A percentile compares a stretch with the other conserved stretches of the same genome.
Evolutionary conservation across 2,797 vertebrate genomes (phyloP).

Genomic region (Chromobotia macracanthus): DNA sequence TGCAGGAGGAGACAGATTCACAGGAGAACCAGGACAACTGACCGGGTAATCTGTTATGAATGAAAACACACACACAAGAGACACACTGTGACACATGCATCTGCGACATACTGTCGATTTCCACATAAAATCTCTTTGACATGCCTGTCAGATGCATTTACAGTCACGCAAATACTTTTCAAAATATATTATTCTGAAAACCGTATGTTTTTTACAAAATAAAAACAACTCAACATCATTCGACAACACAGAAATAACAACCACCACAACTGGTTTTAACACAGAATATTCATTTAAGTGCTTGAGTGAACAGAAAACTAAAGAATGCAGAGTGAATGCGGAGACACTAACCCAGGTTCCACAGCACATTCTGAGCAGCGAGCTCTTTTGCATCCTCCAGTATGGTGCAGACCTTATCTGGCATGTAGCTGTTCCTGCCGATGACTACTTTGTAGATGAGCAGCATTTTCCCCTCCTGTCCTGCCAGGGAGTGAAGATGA

Average conservation of each 20-base stretch:
- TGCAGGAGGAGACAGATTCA: slow-evolving; percentile 62
- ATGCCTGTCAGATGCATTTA: too few relatives aligned
- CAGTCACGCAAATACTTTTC: too few relatives aligned
- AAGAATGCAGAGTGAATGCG: background rate
- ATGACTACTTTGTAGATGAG: slow-evolving; percentile 84
- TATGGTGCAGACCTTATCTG: slow-evolving; percentile 85
- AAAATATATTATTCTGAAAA: too few relatives aligned
- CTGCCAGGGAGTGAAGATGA: slow-evolving; percentile 85
- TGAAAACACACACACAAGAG: background rate
- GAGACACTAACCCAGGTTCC: slow-evolving; percentile 81
- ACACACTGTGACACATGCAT: background rate
- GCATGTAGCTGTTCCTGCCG: slow-evolving; percentile 82
- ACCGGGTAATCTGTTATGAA: slow-evolving; percentile 62
- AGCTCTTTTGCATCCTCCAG: slow-evolving; percentile 91
- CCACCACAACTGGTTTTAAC: too few relatives aligned
- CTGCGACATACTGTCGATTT: too few relatives aligned
- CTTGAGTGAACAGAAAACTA: background rate
- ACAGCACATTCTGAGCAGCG: slow-evolving; percentile 86
- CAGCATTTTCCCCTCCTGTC: slow-evolving; percentile 80
- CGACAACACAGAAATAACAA: too few relatives aligned
- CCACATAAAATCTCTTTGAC: too few relatives aligned
- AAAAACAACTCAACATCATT: too few relatives aligned
- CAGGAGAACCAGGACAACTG: slow-evolving; percentile 57
- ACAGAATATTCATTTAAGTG: background rate
- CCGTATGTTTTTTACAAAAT: too few relatives aligned